A percentile compares a stretch with the other conserved stretches of the same genome.
Evolutionary conservation across 2,113 vertebrate species (phyloP).

Genomic region (Athene noctua): DNA sequence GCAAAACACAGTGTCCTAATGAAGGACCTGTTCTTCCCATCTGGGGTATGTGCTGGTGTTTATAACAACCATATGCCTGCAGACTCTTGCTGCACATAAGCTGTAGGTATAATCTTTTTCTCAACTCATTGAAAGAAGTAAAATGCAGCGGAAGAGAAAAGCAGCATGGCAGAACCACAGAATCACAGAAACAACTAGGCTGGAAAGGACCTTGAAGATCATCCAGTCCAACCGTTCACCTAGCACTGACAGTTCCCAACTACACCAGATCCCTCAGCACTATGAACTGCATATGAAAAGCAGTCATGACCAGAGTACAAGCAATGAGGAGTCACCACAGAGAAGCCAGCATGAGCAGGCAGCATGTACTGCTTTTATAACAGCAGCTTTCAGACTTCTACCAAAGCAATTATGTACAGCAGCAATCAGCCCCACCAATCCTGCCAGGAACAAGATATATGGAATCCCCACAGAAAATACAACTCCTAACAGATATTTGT

Average conservation of each 20-base stretch:
- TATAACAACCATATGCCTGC: background rate
- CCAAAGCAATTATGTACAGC: background rate
- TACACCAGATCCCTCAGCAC: no score
- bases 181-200: no score
- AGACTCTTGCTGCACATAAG: background rate
- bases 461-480: background rate
- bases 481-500: background rate
- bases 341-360: background rate
- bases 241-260: no score
- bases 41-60: accelerated
- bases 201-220: no score
- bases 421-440: background rate
- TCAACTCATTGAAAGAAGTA: background rate
- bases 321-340: background rate
- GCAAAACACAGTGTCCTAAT: background rate
- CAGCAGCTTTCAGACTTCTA: background rate
- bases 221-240: no score
- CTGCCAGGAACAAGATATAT: background rate
- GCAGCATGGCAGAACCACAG: background rate
- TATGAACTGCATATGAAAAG: no score
- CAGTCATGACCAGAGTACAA: background rate
- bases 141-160: background rate
- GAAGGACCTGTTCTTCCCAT: background rate
- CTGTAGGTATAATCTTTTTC: background rate
- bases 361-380: background rate